A percentile compares a stretch with the other conserved stretches of the same genome.
Conservation (phyloP, 92 coral and sea anemone species). For the Bergia puertoricense region DNA sequence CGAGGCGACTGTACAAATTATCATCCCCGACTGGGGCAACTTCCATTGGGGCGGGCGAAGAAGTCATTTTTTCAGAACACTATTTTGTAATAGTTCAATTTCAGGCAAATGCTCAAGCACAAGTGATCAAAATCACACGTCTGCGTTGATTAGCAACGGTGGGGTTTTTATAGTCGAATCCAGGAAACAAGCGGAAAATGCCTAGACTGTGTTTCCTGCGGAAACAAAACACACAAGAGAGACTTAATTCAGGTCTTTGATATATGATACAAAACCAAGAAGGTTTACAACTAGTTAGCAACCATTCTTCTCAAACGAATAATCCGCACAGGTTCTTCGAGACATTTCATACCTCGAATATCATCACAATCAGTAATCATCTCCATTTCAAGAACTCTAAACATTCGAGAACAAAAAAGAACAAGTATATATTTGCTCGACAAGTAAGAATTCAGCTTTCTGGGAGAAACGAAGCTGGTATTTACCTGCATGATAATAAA, state of each 20-base stretch:
- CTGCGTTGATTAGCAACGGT: conserved; percentile 25
- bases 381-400: conserved; percentile 38
- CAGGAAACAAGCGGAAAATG: conserved; percentile 4
- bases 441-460: background rate
- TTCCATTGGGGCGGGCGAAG: conserved; percentile 24
- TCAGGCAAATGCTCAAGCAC: background rate
- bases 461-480: background rate
- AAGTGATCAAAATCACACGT: background rate
- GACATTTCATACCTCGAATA: background rate
- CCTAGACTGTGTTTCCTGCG: background rate
- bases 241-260: background rate
- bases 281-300: background rate
- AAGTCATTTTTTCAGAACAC: conserved; percentile 3
- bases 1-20: conserved; percentile 28
- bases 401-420: conserved; percentile 39
- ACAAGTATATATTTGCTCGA: conserved; percentile 5
- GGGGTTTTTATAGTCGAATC: background rate
- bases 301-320: background rate
- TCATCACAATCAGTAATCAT: conserved; percentile 10
- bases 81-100: background rate
- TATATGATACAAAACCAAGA: background rate
- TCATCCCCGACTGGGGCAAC: conserved; percentile 32
- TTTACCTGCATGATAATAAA: background rate
- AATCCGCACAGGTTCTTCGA: background rate
- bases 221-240: background rate